phyloP scores from a whole-genome alignment of 2,113 vertebrate genomes.

The Mustela nigripes region DNA sequence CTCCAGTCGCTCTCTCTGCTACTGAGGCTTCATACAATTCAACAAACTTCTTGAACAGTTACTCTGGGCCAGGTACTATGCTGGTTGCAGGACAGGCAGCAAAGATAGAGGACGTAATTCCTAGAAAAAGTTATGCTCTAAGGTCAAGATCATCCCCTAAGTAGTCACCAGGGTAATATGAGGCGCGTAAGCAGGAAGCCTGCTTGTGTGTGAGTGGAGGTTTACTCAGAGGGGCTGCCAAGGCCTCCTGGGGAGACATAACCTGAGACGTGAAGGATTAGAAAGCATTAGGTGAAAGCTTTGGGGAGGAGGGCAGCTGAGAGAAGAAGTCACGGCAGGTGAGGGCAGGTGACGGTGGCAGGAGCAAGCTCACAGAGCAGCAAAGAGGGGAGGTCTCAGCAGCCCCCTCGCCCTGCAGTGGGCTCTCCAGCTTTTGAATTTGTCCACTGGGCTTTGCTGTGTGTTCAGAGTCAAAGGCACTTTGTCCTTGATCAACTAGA shows the following conservation, averaged over 20 bases:
- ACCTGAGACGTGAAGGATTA: neutral
- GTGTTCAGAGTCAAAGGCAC: neutral
- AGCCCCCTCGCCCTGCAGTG: accelerated
- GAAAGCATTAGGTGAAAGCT: no score
- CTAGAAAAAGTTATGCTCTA: accelerated
- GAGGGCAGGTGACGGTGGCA: neutral
- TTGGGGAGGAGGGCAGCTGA: no score
- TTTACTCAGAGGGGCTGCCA: no score
- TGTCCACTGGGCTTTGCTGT: neutral
- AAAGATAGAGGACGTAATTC: neutral
- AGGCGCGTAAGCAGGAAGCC: no score
- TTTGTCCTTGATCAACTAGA: neutral
- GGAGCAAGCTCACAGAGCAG: no score
- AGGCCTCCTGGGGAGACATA: neutral
- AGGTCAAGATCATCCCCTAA: neutral
- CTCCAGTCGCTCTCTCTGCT: neutral
- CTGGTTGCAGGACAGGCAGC: neutral
- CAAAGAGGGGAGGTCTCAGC: neutral
- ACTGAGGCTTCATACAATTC: accelerated
- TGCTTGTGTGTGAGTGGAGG: no score
- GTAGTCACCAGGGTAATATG: accelerated
- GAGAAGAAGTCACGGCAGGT: neutral
- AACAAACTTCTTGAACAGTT: neutral
- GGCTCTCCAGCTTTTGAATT: neutral
- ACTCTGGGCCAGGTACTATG: neutral